Conservation (phyloP, 2,888 invertebrate genomes). For the Sialis lutaria region DNA sequence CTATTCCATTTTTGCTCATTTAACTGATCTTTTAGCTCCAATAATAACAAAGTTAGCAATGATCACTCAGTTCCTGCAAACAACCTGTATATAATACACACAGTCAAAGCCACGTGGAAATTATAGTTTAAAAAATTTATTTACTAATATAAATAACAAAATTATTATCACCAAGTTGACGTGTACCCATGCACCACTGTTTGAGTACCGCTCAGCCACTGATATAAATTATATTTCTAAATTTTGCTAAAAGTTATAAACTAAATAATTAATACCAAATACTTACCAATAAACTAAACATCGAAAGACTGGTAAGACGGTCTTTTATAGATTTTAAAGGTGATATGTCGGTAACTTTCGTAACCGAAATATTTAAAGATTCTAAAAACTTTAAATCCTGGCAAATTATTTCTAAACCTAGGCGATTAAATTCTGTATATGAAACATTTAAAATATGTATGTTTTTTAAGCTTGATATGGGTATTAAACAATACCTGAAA, state of each 20-base stretch:
- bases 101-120: no score
- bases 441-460: constrained; percentile 43
- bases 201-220: not conserved
- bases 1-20: no score
- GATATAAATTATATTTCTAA: not conserved
- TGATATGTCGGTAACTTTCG: constrained; percentile 39
- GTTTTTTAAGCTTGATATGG: constrained; percentile 39
- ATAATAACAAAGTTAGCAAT: no score
- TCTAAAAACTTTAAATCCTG: constrained; percentile 44
- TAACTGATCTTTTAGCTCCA: no score
- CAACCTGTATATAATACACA: no score
- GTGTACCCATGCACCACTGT: not conserved
- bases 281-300: constrained; percentile 39
- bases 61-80: no score
- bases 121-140: no score
- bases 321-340: constrained; percentile 36
- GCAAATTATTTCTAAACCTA: constrained; percentile 43
- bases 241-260: not conserved
- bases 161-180: no score
- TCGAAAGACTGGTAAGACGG: constrained; percentile 35
- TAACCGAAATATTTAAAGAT: constrained; percentile 46
- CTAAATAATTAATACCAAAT: constrained; percentile 5
- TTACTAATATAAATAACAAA: no score
- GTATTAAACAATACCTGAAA: constrained; percentile 23
- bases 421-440: constrained; percentile 48